phyloP scores from a whole-genome alignment of 2,113 vertebrate genomes.

The Daboia siamensis region DNA sequence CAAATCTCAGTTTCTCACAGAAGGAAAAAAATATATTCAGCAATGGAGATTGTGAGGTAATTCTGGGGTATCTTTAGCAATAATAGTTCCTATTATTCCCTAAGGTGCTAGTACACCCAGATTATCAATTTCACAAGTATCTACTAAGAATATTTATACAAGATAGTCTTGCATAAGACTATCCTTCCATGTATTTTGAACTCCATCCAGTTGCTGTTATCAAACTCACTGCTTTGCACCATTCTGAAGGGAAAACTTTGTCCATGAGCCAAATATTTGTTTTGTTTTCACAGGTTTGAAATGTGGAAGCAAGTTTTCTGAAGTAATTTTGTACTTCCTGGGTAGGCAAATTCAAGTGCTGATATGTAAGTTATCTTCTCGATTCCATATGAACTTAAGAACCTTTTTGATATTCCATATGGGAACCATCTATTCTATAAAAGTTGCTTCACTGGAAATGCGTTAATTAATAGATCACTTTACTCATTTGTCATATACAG shows the following conservation, averaged over 20 bases:
- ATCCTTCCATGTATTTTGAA: background rate
- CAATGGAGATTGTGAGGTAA: background rate
- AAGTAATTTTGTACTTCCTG: background rate
- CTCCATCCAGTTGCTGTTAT: background rate
- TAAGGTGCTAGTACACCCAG: background rate
- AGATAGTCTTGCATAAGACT: background rate
- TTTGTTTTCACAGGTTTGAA: background rate
- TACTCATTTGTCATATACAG: background rate
- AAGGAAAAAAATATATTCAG: background rate
- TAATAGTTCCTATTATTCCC: background rate
- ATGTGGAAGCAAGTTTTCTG: background rate
- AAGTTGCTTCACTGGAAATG: background rate
- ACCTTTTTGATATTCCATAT: background rate
- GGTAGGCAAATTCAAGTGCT: background rate
- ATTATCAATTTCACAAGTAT: background rate
- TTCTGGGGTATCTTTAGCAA: background rate
- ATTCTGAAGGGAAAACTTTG: background rate
- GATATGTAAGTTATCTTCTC: background rate
- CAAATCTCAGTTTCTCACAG: background rate
- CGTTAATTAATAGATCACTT: background rate
- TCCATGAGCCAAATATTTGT: background rate
- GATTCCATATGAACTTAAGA: background rate
- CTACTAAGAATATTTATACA: background rate
- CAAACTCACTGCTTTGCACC: background rate
- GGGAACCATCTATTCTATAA: background rate